Evolutionary conservation across 2,888 invertebrate species (phyloP).

Genomic region (Trissoscelio sp.): DNA sequence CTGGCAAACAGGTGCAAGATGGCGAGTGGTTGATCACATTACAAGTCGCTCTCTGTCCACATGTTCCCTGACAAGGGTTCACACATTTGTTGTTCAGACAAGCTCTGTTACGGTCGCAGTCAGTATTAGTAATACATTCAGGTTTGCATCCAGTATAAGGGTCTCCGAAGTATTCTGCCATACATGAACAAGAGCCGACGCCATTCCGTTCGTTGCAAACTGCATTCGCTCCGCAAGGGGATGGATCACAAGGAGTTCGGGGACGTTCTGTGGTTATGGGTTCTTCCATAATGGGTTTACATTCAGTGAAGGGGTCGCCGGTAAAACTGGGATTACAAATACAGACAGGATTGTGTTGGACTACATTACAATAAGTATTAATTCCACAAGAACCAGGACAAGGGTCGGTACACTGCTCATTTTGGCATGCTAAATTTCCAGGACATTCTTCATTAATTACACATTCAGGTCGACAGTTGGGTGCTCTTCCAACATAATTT

Average conservation of each 20-base stretch:
- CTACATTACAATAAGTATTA: constrained; percentile 88
- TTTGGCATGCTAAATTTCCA: constrained; percentile 88
- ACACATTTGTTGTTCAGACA: constrained; percentile 94
- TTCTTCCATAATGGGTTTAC: constrained; percentile 83
- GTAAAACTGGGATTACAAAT: constrained; percentile 87
- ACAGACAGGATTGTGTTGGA: constrained; percentile 90
- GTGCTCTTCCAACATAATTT: constrained; percentile 88
- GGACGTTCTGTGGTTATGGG: constrained; percentile 86
- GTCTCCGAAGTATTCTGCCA: constrained; percentile 93
- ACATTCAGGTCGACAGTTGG: constrained; percentile 90
- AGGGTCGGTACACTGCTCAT: constrained; percentile 91
- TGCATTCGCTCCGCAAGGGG: constrained; percentile 92
- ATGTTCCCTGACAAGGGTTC: constrained; percentile 92
- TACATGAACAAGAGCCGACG: constrained; percentile 92
- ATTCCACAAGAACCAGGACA: constrained; percentile 90
- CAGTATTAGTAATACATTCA: constrained; percentile 90
- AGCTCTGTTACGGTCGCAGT: constrained; percentile 90
- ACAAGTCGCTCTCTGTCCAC: constrained; percentile 92
- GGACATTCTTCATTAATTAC: constrained; percentile 90
- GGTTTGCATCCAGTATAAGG: constrained; percentile 94
- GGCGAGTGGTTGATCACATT: constrained; percentile 92
- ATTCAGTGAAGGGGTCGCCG: constrained; percentile 90
- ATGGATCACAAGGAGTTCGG: constrained; percentile 81
- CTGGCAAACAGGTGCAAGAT: constrained; percentile 90
- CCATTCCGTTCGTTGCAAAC: constrained; percentile 92